phyloP scores from a whole-genome alignment of 2,888 invertebrate species.

The Caenorhabditis zanzibari region DNA sequence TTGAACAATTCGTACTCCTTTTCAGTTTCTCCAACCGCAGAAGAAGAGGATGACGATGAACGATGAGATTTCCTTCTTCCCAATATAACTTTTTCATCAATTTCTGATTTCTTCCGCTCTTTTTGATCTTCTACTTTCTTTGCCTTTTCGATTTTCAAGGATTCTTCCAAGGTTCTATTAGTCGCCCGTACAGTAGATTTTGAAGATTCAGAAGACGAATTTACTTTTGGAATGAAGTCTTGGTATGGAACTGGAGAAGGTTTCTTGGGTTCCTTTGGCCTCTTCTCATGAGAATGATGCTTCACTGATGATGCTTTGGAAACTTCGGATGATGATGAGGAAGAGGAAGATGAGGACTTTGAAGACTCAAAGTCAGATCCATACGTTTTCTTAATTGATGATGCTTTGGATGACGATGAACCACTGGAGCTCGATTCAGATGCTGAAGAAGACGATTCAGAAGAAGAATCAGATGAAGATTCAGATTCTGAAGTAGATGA shows the following conservation, averaged over 20 bases:
- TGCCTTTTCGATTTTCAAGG: constrained; percentile 4
- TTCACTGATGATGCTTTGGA: constrained; percentile 5
- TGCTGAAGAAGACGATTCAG: constrained; percentile 31
- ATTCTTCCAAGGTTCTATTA: constrained; percentile 6
- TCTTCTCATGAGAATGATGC: neutral
- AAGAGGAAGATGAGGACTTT: constrained; percentile 21
- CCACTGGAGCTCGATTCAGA: constrained; percentile 25
- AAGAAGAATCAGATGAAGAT: constrained; percentile 27
- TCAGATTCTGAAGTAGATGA: constrained; percentile 8
- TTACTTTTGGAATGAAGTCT: constrained; percentile 30
- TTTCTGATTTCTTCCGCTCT: neutral
- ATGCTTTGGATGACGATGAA: constrained; percentile 31
- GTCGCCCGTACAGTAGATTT: constrained; percentile 48
- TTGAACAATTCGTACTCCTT: constrained; percentile 4
- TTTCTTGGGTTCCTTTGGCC: neutral
- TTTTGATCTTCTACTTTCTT: neutral
- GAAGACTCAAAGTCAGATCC: constrained; percentile 34
- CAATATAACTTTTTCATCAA: neutral
- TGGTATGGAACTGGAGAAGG: constrained; percentile 10
- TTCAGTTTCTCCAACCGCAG: constrained; percentile 1
- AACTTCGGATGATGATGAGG: neutral
- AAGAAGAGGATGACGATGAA: constrained; percentile 29
- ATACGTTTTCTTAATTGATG: constrained; percentile 6
- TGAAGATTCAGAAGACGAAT: constrained; percentile 23
- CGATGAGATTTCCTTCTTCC: neutral